A percentile compares a stretch with the other conserved stretches of the same genome.
Conservation (phyloP, 2,113 vertebrate genomes). For the Synchiropus splendidus region DNA sequence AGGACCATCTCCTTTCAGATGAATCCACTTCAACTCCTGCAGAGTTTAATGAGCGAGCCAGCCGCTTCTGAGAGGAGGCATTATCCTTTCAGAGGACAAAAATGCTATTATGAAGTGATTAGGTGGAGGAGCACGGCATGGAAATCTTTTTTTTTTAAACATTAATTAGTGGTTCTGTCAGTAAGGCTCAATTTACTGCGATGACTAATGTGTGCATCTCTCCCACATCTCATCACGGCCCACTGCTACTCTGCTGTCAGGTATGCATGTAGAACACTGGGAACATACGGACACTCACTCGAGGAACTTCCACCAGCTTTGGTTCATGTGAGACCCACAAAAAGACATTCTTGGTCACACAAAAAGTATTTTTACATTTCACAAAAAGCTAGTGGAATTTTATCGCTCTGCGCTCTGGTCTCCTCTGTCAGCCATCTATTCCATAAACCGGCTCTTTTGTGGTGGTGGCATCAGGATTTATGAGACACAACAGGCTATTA, state of each 20-base stretch:
- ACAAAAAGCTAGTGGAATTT: too few species aligned
- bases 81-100: constrained; percentile 48
- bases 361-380: too few species aligned
- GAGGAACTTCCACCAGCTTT: too few species aligned
- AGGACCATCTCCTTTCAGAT: constrained; percentile 4
- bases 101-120: constrained; percentile 60
- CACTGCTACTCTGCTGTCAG: constrained; percentile 48
- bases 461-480: constrained; percentile 66
- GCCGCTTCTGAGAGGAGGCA: constrained; percentile 42
- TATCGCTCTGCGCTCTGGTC: too few species aligned
- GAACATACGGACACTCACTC: too few species aligned
- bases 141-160: constrained; percentile 49
- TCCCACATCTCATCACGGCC: constrained; percentile 53
- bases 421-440: too few species aligned
- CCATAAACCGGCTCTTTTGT: constrained; percentile 38
- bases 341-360: too few species aligned
- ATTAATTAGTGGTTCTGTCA: constrained; percentile 65
- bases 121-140: constrained; percentile 56
- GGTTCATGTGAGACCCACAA: too few species aligned
- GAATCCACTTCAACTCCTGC: constrained; percentile 22
- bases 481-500: constrained; percentile 73
- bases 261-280: constrained; percentile 58
- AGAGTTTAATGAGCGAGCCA: constrained; percentile 40
- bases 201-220: constrained; percentile 51
- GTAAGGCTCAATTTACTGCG: constrained; percentile 37